phyloP scores from a whole-genome alignment of 2,888 invertebrate genomes.

The Hedychridium roseum region DNA sequence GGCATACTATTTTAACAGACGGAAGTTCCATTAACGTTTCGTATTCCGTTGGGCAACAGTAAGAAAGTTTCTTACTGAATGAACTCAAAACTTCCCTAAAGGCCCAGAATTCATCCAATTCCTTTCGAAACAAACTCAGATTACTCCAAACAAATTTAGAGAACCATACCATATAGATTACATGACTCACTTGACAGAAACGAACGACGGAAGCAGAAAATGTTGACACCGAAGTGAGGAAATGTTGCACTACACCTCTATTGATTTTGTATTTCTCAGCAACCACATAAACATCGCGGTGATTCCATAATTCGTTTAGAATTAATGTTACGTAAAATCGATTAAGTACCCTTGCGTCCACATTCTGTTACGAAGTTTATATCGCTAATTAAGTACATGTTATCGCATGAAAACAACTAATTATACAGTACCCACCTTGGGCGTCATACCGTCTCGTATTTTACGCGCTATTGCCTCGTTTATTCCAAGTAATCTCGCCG shows the following conservation, averaged over 20 bases:
- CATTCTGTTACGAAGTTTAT: slow-evolving; percentile 64
- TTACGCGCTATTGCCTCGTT: slow-evolving; percentile 69
- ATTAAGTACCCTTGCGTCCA: slow-evolving; percentile 71
- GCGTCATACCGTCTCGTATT: slow-evolving; percentile 51
- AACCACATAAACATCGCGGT: slow-evolving; percentile 72
- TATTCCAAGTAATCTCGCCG: slow-evolving; percentile 80
- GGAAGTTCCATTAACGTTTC: slow-evolving; percentile 87
- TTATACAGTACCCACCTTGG: slow-evolving; percentile 46
- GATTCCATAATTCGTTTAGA: slow-evolving; percentile 80
- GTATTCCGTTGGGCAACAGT: slow-evolving; percentile 84
- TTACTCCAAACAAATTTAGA: neutral
- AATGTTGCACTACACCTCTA: slow-evolving; percentile 82
- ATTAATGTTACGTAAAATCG: slow-evolving; percentile 89
- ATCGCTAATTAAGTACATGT: no score
- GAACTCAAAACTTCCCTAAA: slow-evolving; percentile 78
- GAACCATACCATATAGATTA: no score
- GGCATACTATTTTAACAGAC: slow-evolving; percentile 79
- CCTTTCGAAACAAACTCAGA: slow-evolving; percentile 55
- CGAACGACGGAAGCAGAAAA: slow-evolving; percentile 80
- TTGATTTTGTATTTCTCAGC: slow-evolving; percentile 77
- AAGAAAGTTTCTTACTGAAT: slow-evolving; percentile 78
- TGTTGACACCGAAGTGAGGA: slow-evolving; percentile 75
- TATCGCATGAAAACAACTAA: slow-evolving; percentile 3
- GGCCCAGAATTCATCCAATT: slow-evolving; percentile 83
- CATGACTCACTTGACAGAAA: slow-evolving; percentile 74